Evolutionary conservation across 2,797 vertebrate genomes (phyloP), one percentile per base, ranked within the genome.

Genomic region (Anas bahamensis): DNA sequence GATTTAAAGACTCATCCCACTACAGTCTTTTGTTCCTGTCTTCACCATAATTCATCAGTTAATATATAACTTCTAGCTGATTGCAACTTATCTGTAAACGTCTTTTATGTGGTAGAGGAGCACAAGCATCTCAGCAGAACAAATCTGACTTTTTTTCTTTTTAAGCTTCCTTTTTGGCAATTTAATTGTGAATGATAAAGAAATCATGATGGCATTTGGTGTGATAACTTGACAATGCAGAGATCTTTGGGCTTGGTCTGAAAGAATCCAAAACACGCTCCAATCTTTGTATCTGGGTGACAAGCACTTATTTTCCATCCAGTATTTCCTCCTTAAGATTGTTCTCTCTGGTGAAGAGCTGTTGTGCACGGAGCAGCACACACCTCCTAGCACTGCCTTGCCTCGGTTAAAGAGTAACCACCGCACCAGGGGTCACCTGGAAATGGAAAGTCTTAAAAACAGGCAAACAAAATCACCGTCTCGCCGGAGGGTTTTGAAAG

Each of bases 301-400:
- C 94, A 92, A 96, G 91, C 69, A 94, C 74, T 95, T 95, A 68
- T 96, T 94, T 94, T 96, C 95, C 73, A 28, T 69, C 71, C 93
- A 93, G 85, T 95, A 94, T 96, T 96, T 96, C 97, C 95, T 96
- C 92, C 96, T 97, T 95, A 86, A 95, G 94, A 97, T 95, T 96
- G 92, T 59, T 97, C 95, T 92, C 80, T 85, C 81, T 71, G 89
- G 84, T 95, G 91, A 96, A 96, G 89, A 85, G 88, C 90, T 97
- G 94, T 71, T 94, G 86, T 75, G 91, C 91, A 88, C 60, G 3
- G 57, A 94, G 15, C 86, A 89, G 87, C 2, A 13, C 87, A 55
- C 96, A 85, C 86, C 93, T 94, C 93, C 57, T n/a, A 71, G 80
- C 56, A 6, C 94, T 74, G 65, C 89, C 74, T 60, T 70, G 68